A percentile compares a stretch with the other conserved stretches of the same genome.
Evolutionary conservation across 2,797 vertebrate species (phyloP).

Genomic region (Neosalanx taihuensis): DNA sequence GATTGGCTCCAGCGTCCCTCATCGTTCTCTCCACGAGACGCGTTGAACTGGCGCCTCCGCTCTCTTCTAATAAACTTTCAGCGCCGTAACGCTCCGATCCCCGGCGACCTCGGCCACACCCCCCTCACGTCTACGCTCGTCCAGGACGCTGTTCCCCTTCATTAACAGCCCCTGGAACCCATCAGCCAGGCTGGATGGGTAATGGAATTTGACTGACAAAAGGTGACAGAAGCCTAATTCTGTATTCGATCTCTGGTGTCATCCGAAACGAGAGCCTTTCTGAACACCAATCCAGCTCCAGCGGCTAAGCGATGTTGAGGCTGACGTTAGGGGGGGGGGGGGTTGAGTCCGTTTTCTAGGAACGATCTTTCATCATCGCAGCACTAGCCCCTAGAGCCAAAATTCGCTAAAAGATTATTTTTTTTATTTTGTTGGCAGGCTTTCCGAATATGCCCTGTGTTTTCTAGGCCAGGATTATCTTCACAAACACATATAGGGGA

Average conservation of each 20-base stretch:
- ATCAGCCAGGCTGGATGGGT: constrained; percentile 40
- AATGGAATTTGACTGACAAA: constrained; percentile 75
- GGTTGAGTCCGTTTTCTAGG: constrained; percentile 26
- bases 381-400: not conserved
- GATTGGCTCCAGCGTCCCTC: constrained; percentile 54
- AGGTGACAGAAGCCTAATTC: constrained; percentile 69
- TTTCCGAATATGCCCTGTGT: constrained; percentile 22
- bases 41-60: constrained; percentile 7
- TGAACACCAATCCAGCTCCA: constrained; percentile 28
- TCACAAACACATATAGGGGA: constrained; percentile 8
- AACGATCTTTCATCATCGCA: not conserved
- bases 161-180: constrained; percentile 34
- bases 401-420: not conserved
- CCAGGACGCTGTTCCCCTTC: not conserved
- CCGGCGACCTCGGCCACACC: constrained; percentile 1
- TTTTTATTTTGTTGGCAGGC: not conserved
- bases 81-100: constrained; percentile 21
- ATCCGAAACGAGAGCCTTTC: constrained; percentile 35
- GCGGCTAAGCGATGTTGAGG: constrained; percentile 15
- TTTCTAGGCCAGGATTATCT: constrained; percentile 17
- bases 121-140: too few relatives aligned
- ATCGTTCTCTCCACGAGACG: constrained; percentile 28
- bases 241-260: constrained; percentile 54
- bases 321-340: not conserved
- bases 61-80: constrained; percentile 12